These are phyloP conservation scores for Tachysurus vachellii DNA, from an alignment of 2,113 vertebrate species.

Conservation along the genomic window DNA sequence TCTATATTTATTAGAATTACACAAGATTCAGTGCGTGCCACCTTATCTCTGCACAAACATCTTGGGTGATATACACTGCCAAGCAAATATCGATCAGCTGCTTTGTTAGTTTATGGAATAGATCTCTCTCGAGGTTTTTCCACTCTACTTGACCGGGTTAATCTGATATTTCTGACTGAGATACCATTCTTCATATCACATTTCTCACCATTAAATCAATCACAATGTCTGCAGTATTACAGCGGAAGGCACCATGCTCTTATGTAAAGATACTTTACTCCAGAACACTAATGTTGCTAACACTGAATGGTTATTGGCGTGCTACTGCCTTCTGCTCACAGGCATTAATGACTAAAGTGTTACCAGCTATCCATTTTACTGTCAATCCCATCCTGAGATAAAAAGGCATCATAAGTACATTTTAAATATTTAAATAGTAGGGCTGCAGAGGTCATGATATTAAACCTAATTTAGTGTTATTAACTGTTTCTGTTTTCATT, in stretches of 20 bases:
- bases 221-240: conserved; percentile 17
- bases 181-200: conserved; percentile 33
- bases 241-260: conserved; percentile 13
- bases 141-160: conserved; percentile 36
- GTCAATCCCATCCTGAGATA: neutral
- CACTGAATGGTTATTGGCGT: neutral
- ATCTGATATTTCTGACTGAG: conserved; percentile 45
- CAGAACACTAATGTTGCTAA: conserved; percentile 25
- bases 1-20: conserved; percentile 30
- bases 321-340: neutral
- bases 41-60: conserved; percentile 35
- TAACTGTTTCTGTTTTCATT: conserved; percentile 17
- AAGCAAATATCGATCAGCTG: conserved; percentile 47
- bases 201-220: conserved; percentile 51
- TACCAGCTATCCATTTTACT: conserved; percentile 30
- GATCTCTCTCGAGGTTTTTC: conserved; percentile 36
- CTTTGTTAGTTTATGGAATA: conserved; percentile 50
- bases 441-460: neutral
- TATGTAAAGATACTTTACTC: conserved; percentile 13
- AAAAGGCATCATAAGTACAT: conserved; percentile 26
- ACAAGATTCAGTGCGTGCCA: neutral
- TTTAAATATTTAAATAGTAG: neutral
- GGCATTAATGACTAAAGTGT: conserved; percentile 21
- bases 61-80: conserved; percentile 37
- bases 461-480: neutral